Evolutionary conservation across 1,140 invertebrate species (phyloP).

Genomic region (Neodiprion virginianus): DNA sequence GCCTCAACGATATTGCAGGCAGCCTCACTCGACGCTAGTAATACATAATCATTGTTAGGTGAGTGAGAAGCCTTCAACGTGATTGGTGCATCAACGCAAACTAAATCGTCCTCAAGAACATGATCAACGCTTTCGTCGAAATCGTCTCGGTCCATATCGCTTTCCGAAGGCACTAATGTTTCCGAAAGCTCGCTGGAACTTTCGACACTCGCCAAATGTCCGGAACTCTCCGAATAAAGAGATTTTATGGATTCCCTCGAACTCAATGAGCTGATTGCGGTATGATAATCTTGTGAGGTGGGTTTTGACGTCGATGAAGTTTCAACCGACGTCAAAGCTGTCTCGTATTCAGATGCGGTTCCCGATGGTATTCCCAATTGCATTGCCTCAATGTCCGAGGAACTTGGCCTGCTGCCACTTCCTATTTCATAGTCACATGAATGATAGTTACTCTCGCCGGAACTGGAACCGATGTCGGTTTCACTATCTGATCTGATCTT

Average conservation of each 20-base stretch:
- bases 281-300: slow-evolving; percentile 84
- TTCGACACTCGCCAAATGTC: slow-evolving; percentile 86
- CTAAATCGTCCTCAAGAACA: slow-evolving; percentile 40
- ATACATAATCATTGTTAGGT: slow-evolving; percentile 36
- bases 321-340: slow-evolving; percentile 81
- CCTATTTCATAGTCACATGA: slow-evolving; percentile 83
- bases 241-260: slow-evolving; percentile 90
- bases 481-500: slow-evolving; percentile 52
- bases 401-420: slow-evolving; percentile 78
- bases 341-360: slow-evolving; percentile 85
- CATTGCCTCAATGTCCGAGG: slow-evolving; percentile 83
- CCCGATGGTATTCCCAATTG: slow-evolving; percentile 65
- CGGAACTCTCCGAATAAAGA: slow-evolving; percentile 86
- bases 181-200: slow-evolving; percentile 86
- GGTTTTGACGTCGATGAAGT: slow-evolving; percentile 72
- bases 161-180: slow-evolving; percentile 84
- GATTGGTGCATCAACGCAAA: slow-evolving; percentile 21
- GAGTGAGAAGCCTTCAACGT: slow-evolving; percentile 33
- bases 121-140: slow-evolving; percentile 53
- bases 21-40: slow-evolving; percentile 53
- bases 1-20: slow-evolving; percentile 16
- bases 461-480: slow-evolving; percentile 80
- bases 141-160: slow-evolving; percentile 64
- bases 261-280: slow-evolving; percentile 81
- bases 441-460: slow-evolving; percentile 88